phyloP scores from a whole-genome alignment of 1,140 invertebrate genomes.

The Anastatus disparis region DNA sequence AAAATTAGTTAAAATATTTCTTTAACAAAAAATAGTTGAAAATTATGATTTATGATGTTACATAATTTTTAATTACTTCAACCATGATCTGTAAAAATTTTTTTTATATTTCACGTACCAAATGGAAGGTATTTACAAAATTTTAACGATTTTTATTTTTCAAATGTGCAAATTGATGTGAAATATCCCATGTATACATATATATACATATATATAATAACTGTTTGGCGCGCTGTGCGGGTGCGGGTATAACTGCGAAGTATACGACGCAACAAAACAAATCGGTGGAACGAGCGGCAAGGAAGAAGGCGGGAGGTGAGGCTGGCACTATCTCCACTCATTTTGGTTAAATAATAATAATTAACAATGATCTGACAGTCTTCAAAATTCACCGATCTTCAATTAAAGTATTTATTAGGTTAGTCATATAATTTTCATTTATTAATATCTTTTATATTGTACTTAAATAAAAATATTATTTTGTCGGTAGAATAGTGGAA shows the following conservation, averaged over 20 bases:
- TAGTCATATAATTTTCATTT: background rate
- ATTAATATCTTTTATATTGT: background rate
- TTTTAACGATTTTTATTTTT: too few species aligned
- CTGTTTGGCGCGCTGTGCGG: too few species aligned
- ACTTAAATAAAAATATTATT: background rate
- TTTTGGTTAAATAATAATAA: conserved; percentile 17
- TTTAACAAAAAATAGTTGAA: too few species aligned
- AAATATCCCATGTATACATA: too few species aligned
- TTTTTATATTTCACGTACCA: too few species aligned
- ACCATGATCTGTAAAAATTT: too few species aligned
- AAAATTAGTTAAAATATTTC: too few species aligned
- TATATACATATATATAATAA: too few species aligned
- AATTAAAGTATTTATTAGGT: conserved; percentile 30
- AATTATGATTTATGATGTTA: too few species aligned
- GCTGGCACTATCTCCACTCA: conserved; percentile 45
- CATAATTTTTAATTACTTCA: too few species aligned
- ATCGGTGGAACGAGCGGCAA: conserved; percentile 11
- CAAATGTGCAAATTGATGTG: too few species aligned
- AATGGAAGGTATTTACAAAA: too few species aligned
- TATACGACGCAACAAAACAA: conserved; percentile 27
- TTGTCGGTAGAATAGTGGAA: background rate
- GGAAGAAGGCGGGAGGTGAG: conserved; percentile 55
- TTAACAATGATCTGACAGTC: conserved; percentile 44
- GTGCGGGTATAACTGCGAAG: background rate
- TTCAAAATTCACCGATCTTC: conserved; percentile 41